Evolutionary conservation across 2,113 vertebrate genomes (phyloP), one percentile per base, ranked within the genome.

Genomic region (Syrrhaptes paradoxus): DNA sequence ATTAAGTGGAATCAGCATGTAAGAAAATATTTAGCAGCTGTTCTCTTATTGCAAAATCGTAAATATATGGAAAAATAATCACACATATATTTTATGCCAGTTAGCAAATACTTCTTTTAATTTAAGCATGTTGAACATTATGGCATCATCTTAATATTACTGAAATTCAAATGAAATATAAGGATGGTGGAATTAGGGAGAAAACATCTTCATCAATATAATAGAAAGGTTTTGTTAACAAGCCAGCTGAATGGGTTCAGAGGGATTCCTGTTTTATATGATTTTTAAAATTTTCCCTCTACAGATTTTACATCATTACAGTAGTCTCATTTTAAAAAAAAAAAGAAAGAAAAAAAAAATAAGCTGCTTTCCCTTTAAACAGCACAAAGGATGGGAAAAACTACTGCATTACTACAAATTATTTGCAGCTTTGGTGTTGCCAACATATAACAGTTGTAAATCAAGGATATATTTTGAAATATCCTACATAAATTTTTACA

Each of bases 81-180:
- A 72, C 92, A 92, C 62, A 94, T 94, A 94, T 94, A 96, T 94
- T 95, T 97, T 96, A 97, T 94, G 85, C 95, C 96, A 97, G 96
- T 97, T 97, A 97, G 67, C 62, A 96, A 97, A 93, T 95, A 91
- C 72, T 96, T 43, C 62, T 86, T 95, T 95, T 93, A 94, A 91
- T 89, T 93, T 95, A 89, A 93, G 24, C 59, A 94, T 72, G 71
- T 63, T 87, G 88, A 95, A 91, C 28, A 93, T 93, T 73, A 89
- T 17, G 3, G 57, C 71, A 76, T 80, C 38, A 2, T 87, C 90
- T 89, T 95, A 75, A 78, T 87, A 88, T 79, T 74, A 81, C 52
- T 93, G 80, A 93, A 93, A 75, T 92, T 80, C 32, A 65, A 85
- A 90, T 95, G 91, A 96, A 97, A 89, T 78, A 20, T 78, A 67